Base-by-base conservation (phyloP, 1,140 invertebrate species). In the Ceratina australensis region DNA sequence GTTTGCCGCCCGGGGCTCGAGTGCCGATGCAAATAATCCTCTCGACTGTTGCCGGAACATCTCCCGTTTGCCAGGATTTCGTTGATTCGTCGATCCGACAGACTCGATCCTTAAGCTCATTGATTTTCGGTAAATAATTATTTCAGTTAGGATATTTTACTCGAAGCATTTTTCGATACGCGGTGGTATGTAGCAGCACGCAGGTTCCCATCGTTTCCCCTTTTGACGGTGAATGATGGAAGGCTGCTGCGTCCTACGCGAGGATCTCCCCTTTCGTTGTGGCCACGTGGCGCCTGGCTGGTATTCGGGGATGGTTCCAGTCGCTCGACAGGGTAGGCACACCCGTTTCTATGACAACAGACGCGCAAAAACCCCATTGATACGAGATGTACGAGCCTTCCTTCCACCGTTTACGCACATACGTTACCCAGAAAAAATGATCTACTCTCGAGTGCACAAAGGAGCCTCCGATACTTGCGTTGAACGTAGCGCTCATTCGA, bases 301-400 rank as follows among this genome's bases (percentile, higher is more conserved):
- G 83, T 82, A 86, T 85, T 89, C 80, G 84, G 82, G 81, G 80
- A 85, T 81, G 82, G 60, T 56, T 75, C 78, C 75, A 72, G 79
- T 80, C 67, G 72, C 81, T 72, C 81, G 80, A 83, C 79, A 82
- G 86, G 79, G 86, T 82, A 85, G 79, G 81, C 67, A 84, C 71
- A 57, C 56, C 72, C 83, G 81, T 89, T 69, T 72, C 78, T 84
- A 89, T 89, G 88, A 82, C 84, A 87, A 88, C 88, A 85, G 88
- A 88, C 88, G 80, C 85, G 78, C 86, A 89, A 88, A 88, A 89
- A 89, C 85, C 81, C 80, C 81, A 86, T 87, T 86, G 85, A 88
- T 83, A 85, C 78, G 78, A 77, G 73, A 81, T 75, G 78, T 54
- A 78, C 66, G 67, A 72, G 64, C 68, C 42, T 64, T 50, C 68